Conservation (phyloP, 2,888 invertebrate genomes). For the Cataglyphis altisquamis region DNA sequence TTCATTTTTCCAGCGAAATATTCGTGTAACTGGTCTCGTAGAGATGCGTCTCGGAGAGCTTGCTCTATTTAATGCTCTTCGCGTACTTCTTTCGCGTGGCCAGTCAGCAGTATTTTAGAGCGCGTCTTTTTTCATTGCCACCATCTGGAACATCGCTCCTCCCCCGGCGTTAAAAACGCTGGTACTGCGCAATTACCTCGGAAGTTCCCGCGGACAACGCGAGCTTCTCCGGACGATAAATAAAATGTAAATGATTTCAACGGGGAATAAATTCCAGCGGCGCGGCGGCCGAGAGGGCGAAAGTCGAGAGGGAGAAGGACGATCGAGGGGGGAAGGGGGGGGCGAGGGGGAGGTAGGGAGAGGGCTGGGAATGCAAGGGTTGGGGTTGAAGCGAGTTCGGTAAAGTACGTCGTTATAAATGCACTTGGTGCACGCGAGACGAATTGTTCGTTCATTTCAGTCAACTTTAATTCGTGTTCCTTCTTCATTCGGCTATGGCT, state of each 20-base stretch:
- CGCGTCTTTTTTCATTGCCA: slow-evolving; percentile 54
- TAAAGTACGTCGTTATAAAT: slow-evolving; percentile 81
- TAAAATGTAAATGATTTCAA: slow-evolving; percentile 80
- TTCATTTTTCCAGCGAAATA: slow-evolving; percentile 19
- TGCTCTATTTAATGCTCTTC: slow-evolving; percentile 51
- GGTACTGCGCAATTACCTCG: slow-evolving; percentile 61
- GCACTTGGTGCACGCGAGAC: slow-evolving; percentile 81
- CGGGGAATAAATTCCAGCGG: slow-evolving; percentile 73
- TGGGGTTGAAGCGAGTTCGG: slow-evolving; percentile 70
- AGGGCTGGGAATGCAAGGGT: slow-evolving; percentile 63
- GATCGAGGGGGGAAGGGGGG: slow-evolving; percentile 1
- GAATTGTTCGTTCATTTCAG: slow-evolving; percentile 72
- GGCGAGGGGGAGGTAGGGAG: not conserved
- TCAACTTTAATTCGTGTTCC: slow-evolving; percentile 27
- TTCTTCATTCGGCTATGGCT: slow-evolving; percentile 33
- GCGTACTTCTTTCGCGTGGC: slow-evolving; percentile 48
- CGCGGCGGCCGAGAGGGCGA: slow-evolving; percentile 52
- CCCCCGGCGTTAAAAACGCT: slow-evolving; percentile 58
- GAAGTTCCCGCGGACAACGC: slow-evolving; percentile 55
- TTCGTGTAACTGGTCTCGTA: slow-evolving; percentile 13
- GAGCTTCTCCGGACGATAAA: slow-evolving; percentile 71
- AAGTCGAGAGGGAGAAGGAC: slow-evolving; percentile 56
- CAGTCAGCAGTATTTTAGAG: slow-evolving; percentile 55
- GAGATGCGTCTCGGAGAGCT: slow-evolving; percentile 21
- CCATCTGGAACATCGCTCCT: slow-evolving; percentile 55